These are phyloP conservation scores for Cetonia aurata DNA, from an alignment of 2,888 invertebrate species.

Conservation along the genomic window DNA sequence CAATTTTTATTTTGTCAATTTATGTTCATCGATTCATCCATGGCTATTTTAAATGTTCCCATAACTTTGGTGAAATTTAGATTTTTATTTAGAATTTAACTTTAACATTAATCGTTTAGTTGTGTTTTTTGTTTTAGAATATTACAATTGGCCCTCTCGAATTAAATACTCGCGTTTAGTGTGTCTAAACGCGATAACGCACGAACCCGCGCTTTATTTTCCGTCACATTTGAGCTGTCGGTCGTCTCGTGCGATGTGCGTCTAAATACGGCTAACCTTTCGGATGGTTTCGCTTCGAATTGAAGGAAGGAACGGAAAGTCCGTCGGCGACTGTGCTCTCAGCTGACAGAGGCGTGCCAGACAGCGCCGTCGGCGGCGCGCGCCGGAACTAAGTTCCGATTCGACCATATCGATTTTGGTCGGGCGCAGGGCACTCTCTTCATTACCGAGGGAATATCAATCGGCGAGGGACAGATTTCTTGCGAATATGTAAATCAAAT, in stretches of 20 bases:
- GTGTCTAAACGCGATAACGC: too few relatives aligned
- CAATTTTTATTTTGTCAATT: too few relatives aligned
- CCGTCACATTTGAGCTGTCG: too few relatives aligned
- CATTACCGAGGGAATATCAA: constrained; percentile 47
- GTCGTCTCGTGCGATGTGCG: too few relatives aligned
- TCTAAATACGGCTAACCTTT: constrained; percentile 1
- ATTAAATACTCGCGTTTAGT: not conserved
- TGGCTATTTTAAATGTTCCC: too few relatives aligned
- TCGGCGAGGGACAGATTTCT: not conserved
- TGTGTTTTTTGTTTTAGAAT: constrained; percentile 24
- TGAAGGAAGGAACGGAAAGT: too few relatives aligned
- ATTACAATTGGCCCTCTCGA: constrained; percentile 17
- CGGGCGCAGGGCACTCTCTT: constrained; percentile 11
- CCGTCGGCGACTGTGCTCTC: constrained; percentile 38
- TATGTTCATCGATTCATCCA: too few relatives aligned
- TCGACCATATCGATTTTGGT: constrained; percentile 36
- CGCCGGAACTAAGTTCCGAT: constrained; percentile 22
- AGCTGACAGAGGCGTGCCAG: constrained; percentile 38
- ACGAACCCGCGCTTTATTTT: too few relatives aligned
- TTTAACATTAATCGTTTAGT: not conserved
- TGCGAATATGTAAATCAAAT: not conserved
- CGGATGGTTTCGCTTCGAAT: constrained; percentile 30
- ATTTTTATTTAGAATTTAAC: constrained; percentile 19
- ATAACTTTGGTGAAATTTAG: too few relatives aligned
- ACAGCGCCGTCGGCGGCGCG: constrained; percentile 37